Evolutionary conservation across 2,888 invertebrate genomes (phyloP).

Genomic region (Polyploca ridens): DNA sequence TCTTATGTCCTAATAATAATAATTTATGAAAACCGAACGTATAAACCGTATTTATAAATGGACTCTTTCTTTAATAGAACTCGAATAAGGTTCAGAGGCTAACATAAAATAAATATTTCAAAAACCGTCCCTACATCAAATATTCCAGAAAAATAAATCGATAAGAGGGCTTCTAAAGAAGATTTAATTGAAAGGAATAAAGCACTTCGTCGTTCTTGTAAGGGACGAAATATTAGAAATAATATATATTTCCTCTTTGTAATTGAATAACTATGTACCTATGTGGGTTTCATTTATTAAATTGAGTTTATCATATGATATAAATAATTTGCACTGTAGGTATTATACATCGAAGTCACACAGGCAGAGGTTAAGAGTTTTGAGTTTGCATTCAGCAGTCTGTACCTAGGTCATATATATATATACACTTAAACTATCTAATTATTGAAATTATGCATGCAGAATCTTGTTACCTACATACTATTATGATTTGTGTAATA

Average conservation of each 20-base stretch:
- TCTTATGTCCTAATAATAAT: neutral
- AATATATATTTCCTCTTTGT: neutral
- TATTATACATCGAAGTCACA: neutral
- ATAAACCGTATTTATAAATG: constrained; percentile 12
- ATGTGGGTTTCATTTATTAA: neutral
- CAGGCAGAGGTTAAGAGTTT: neutral
- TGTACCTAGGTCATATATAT: too few relatives aligned
- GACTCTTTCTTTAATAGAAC: constrained; percentile 8
- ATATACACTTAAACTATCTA: too few relatives aligned
- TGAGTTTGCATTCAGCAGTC: neutral
- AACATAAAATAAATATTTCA: constrained; percentile 16
- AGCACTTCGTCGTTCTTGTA: neutral
- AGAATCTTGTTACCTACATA: too few relatives aligned
- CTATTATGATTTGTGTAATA: too few relatives aligned
- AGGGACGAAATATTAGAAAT: neutral
- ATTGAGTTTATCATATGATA: neutral
- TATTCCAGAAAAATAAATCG: constrained; percentile 13
- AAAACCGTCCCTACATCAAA: constrained; percentile 12
- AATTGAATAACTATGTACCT: neutral
- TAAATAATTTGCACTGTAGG: neutral
- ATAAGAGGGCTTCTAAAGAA: constrained; percentile 10
- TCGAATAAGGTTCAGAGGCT: constrained; percentile 2
- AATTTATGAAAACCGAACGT: neutral
- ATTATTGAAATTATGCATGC: too few relatives aligned
- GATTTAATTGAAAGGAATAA: constrained; percentile 8